These are phyloP conservation scores for Puffinus mauretanicus DNA, from an alignment of 2,113 vertebrate species.

Conservation along the genomic window DNA sequence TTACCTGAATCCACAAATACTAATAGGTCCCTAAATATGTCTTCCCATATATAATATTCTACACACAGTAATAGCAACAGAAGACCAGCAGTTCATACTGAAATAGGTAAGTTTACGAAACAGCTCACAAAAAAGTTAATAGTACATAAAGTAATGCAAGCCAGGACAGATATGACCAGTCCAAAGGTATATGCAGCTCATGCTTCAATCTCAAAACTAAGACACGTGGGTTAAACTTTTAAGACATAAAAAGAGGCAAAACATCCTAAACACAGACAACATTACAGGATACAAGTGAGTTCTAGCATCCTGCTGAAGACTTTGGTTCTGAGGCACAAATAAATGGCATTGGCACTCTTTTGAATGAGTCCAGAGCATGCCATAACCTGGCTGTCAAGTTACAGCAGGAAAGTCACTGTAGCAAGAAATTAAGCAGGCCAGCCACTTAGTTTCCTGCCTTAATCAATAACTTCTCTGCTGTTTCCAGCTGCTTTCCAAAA, in stretches of 20 bases:
- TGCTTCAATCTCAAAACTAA: not conserved
- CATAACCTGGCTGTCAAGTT: not conserved
- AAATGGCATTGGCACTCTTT: not conserved
- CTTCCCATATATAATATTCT: not conserved
- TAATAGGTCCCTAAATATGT: accelerated
- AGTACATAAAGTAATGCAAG: not conserved
- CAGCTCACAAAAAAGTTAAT: not conserved
- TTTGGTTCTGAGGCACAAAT: not conserved
- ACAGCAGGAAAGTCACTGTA: not conserved
- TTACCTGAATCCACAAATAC: not conserved
- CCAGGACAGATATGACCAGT: not conserved
- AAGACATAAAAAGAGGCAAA: not conserved
- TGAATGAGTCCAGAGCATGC: not conserved
- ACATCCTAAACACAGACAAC: not conserved
- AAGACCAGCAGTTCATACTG: not conserved
- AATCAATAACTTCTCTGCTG: not conserved
- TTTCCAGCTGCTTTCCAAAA: not conserved
- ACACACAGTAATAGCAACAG: not conserved
- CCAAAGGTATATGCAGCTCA: not conserved
- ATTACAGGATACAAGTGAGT: not conserved
- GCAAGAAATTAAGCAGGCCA: not conserved
- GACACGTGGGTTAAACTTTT: not conserved
- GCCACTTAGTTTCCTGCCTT: not conserved
- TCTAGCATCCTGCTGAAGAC: not conserved
- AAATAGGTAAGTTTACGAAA: not conserved